Evolutionary conservation across 1,140 invertebrate species (phyloP).

Genomic region (Myzus persicae): DNA sequence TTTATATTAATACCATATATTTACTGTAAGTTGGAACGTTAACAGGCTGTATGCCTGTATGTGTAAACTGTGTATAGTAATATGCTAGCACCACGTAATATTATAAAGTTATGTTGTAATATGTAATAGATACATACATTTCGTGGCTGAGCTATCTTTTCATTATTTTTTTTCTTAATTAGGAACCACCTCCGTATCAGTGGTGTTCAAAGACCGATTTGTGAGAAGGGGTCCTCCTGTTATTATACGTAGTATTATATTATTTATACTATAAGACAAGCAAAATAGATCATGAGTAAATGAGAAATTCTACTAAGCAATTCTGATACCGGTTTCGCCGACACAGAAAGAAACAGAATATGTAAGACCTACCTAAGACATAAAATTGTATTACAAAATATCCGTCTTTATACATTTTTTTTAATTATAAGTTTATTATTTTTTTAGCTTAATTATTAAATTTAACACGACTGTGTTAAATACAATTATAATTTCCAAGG

Average conservation of each 20-base stretch:
- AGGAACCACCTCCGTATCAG: background rate
- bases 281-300: background rate
- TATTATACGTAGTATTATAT: background rate
- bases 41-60: background rate
- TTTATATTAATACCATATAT: background rate
- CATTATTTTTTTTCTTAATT: background rate
- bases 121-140: background rate
- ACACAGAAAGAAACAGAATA: background rate
- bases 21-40: background rate
- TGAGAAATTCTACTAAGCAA: background rate
- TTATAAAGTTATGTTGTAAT: background rate
- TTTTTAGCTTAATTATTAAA: background rate
- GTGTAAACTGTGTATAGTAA: background rate
- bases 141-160: background rate
- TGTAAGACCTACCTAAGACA: too few relatives aligned
- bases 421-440: background rate
- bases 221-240: background rate
- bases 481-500: background rate
- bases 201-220: background rate
- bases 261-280: background rate
- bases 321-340: background rate
- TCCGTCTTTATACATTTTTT: background rate
- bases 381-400: background rate
- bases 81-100: background rate
- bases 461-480: background rate